A percentile compares a stretch with the other conserved stretches of the same genome.
Conservation (phyloP, 1,140 invertebrate genomes). For the Bombus soroeensis region DNA sequence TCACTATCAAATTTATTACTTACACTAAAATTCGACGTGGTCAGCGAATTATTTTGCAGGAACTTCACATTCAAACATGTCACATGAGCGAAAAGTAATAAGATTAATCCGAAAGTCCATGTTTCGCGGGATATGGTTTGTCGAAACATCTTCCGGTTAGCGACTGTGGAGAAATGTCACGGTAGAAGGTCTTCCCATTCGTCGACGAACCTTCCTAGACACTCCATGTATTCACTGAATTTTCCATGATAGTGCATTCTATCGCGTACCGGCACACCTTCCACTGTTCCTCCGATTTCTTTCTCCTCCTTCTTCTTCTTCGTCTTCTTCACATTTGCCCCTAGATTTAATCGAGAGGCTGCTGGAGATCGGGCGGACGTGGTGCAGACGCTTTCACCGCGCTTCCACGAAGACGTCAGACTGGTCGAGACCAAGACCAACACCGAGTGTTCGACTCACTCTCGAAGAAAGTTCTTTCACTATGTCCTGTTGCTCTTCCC, state of each 20-base stretch:
- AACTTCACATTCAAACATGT: constrained; percentile 6
- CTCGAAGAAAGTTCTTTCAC: constrained; percentile 78
- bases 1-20: constrained; percentile 36
- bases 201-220: constrained; percentile 25
- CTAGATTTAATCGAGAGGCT: constrained; percentile 54
- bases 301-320: background rate
- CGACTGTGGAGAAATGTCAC: constrained; percentile 10
- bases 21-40: constrained; percentile 22
- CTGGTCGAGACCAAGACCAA: constrained; percentile 56
- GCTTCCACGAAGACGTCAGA: constrained; percentile 68
- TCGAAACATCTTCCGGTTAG: constrained; percentile 43
- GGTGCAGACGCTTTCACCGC: constrained; percentile 74
- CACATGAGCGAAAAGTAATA: background rate
- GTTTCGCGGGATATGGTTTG: background rate
- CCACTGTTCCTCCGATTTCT: background rate
- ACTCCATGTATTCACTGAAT: constrained; percentile 27
- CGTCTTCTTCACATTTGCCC: constrained; percentile 22
- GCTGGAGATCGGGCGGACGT: constrained; percentile 61
- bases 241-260: constrained; percentile 43
- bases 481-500: constrained; percentile 53
- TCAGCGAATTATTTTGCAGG: background rate
- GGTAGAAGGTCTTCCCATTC: constrained; percentile 14
- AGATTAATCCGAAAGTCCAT: constrained; percentile 17
- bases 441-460: constrained; percentile 55
- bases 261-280: constrained; percentile 25